Evolutionary conservation across 2,888 invertebrate genomes (phyloP), one percentile per base, ranked within the genome.

Genomic region (Epirrita christyi): DNA sequence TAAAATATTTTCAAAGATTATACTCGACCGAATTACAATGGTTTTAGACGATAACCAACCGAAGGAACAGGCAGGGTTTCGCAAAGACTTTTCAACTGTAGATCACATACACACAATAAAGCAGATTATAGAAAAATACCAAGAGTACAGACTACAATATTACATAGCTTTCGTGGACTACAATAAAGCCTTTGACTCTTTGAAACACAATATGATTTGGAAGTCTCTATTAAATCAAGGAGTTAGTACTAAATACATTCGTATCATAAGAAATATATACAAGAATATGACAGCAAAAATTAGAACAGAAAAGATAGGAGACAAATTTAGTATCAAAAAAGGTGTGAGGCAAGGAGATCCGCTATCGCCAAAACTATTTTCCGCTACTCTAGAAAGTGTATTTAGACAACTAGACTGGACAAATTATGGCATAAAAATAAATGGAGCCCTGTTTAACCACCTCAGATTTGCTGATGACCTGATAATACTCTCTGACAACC

Each of bases 11-110:
- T 59, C 67, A 0, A 64, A 66, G 34, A 48, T 66, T 5, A 44
- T 67, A 32, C 37, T 68, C 2, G 48, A 56, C 1, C 50, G 63
- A 14, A 1, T 64, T 15, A 55, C 64, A 34, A 55, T 48, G 10
- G 32, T 13, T 2, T 11, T 68, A 7, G 70, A 71, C 14, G 63
- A 62, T 43, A 48, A 65, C 9, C 66, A 70, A 48, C 67, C 68
- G 5, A 60, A 8, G 7, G 69, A 69, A 49, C 67, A 68, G 45
- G 68, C 67, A 8, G 69, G 66, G 1, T 71, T 68, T 44, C 38
- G 65, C 10, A 41, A 21, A 6, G 52, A 45, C 5, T 69, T 52
- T 21, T 68, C 65, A 14, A 64, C 64, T 0, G 27, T 65, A 0
- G 67, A 72, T 28, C 70, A 70, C 14, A 68, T 72, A 1, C 63